Evolutionary conservation across 2,888 invertebrate genomes (phyloP).

Genomic region (Hypena proboscidalis): DNA sequence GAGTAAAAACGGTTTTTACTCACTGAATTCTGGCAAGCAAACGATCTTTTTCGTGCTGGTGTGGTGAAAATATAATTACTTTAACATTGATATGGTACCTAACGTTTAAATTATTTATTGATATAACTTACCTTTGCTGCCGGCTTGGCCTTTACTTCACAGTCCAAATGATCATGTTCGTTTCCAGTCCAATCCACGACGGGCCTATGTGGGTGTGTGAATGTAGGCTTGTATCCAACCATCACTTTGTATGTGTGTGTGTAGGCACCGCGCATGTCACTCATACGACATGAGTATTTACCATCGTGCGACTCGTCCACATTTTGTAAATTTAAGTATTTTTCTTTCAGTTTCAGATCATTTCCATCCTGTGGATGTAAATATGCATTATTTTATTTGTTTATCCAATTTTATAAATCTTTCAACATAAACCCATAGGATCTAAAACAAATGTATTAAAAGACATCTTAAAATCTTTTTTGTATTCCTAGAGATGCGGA

Average conservation of each 20-base stretch:
- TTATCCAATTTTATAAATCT: too few relatives aligned
- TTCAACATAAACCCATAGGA: too few relatives aligned
- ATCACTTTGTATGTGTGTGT: constrained; percentile 35
- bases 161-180: constrained; percentile 15
- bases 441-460: too few relatives aligned
- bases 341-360: constrained; percentile 2
- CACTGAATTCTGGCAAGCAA: too few relatives aligned
- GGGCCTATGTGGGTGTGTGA: neutral
- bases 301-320: constrained; percentile 20
- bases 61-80: too few relatives aligned
- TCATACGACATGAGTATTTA: constrained; percentile 44
- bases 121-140: constrained; percentile 24
- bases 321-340: constrained; percentile 9
- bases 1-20: too few relatives aligned
- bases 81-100: too few relatives aligned
- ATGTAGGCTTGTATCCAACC: constrained; percentile 30
- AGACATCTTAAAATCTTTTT: too few relatives aligned
- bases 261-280: constrained; percentile 23
- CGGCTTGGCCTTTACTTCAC: constrained; percentile 23
- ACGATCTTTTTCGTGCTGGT: too few relatives aligned
- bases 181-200: constrained; percentile 24
- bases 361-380: constrained; percentile 1
- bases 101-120: neutral
- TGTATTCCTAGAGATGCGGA: too few relatives aligned
- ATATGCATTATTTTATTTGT: too few relatives aligned